Evolutionary conservation across 2,113 vertebrate genomes (phyloP).

Genomic region (Phalacrocorax carbo): DNA sequence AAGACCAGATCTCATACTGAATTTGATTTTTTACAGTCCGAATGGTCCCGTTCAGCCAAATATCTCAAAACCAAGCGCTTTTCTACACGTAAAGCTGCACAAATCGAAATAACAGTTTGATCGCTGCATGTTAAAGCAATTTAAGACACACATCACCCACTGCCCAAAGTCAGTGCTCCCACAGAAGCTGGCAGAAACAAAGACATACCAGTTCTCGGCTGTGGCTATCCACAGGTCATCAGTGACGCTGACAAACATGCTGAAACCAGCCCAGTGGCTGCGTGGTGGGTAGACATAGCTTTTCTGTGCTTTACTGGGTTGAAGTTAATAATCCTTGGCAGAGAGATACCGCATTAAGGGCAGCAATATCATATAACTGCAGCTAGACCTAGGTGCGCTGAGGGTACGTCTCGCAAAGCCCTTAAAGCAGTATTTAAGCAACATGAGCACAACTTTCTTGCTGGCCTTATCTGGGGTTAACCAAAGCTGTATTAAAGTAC

Average conservation of each 20-base stretch:
- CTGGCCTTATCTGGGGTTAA: background rate
- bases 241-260: rapidly evolving
- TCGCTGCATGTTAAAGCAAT: background rate
- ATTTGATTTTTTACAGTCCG: background rate
- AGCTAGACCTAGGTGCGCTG: background rate
- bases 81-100: background rate
- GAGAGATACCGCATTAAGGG: background rate
- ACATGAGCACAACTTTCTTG: background rate
- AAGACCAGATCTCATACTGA: background rate
- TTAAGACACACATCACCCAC: background rate
- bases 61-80: background rate
- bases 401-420: background rate
- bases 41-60: background rate
- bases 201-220: background rate
- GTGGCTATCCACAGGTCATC: background rate
- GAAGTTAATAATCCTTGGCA: background rate
- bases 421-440: background rate
- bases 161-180: background rate
- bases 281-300: background rate
- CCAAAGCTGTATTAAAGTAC: background rate
- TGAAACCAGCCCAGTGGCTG: background rate
- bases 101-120: background rate
- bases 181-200: background rate
- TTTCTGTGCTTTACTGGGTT: background rate
- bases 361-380: background rate